Evolutionary conservation across 2,888 invertebrate species (phyloP).

Genomic region (Eristalis tenax): DNA sequence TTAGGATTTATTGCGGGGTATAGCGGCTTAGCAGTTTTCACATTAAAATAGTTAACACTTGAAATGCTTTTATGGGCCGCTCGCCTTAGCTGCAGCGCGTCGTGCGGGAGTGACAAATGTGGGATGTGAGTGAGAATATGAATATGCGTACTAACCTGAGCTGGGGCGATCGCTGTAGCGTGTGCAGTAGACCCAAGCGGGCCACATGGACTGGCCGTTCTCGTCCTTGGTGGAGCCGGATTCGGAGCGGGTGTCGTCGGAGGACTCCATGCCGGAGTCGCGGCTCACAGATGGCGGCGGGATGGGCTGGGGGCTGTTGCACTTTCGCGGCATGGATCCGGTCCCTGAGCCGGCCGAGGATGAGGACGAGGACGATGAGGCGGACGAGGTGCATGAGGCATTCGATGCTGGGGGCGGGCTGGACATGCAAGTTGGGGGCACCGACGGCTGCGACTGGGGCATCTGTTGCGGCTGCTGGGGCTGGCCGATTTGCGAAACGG

Average conservation of each 20-base stretch:
- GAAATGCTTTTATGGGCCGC: background rate
- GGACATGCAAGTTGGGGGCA: conserved; percentile 73
- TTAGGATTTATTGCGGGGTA: conserved; percentile 6
- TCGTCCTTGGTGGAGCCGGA: conserved; percentile 80
- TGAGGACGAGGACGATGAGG: conserved; percentile 74
- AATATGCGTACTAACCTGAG: conserved; percentile 86
- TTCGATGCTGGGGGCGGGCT: conserved; percentile 73
- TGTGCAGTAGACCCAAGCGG: conserved; percentile 99
- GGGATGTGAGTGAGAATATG: background rate
- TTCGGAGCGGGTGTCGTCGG: conserved; percentile 81
- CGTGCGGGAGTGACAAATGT: background rate
- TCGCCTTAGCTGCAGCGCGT: too few species aligned
- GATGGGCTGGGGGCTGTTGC: conserved; percentile 79
- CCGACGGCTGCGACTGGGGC: conserved; percentile 74
- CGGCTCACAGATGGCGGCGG: conserved; percentile 80
- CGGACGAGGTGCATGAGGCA: conserved; percentile 72
- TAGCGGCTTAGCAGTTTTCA: conserved; percentile 1
- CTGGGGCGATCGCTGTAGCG: conserved; percentile 95
- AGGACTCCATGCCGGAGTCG: conserved; percentile 81
- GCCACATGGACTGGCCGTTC: conserved; percentile 86
- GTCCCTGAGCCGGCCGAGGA: conserved; percentile 75
- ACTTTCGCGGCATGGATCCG: conserved; percentile 60
- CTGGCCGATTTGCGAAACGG: conserved; percentile 87
- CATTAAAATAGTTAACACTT: background rate
- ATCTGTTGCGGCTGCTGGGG: conserved; percentile 65